phyloP scores from a whole-genome alignment of 1,140 invertebrate species.

The Dendrolimus kikuchii region DNA sequence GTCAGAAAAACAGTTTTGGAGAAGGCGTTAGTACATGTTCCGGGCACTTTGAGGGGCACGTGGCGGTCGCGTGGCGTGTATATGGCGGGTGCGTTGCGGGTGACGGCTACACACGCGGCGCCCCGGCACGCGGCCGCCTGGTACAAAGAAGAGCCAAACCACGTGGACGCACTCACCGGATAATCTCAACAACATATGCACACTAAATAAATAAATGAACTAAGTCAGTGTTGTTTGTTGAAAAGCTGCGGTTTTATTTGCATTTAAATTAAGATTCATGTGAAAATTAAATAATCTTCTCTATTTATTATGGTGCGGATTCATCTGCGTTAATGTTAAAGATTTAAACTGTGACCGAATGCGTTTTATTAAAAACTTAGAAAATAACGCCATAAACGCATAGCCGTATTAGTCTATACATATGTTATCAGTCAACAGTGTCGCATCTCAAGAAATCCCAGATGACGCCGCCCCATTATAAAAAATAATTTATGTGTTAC shows the following conservation, averaged over 20 bases:
- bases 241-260: constrained; percentile 19
- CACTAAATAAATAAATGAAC: constrained; percentile 66
- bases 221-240: constrained; percentile 26
- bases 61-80: constrained; percentile 20
- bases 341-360: neutral
- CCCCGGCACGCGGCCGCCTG: constrained; percentile 7
- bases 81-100: constrained; percentile 9
- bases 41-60: constrained; percentile 41
- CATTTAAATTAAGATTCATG: constrained; percentile 43
- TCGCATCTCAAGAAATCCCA: too few relatives aligned
- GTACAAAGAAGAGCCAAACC: constrained; percentile 17
- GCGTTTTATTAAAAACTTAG: too few relatives aligned
- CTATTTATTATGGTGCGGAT: too few relatives aligned
- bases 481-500: too few relatives aligned
- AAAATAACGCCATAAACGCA: too few relatives aligned
- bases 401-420: too few relatives aligned
- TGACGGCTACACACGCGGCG: constrained; percentile 3
- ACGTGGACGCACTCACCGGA: constrained; percentile 41
- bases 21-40: constrained; percentile 51
- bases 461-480: too few relatives aligned
- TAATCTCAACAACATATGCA: constrained; percentile 57
- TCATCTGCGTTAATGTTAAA: neutral
- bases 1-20: constrained; percentile 46
- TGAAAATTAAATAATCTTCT: constrained; percentile 16
- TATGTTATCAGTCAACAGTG: too few relatives aligned